Evolutionary conservation across 2,888 invertebrate genomes (phyloP).

Genomic region (Pheosia tremula): DNA sequence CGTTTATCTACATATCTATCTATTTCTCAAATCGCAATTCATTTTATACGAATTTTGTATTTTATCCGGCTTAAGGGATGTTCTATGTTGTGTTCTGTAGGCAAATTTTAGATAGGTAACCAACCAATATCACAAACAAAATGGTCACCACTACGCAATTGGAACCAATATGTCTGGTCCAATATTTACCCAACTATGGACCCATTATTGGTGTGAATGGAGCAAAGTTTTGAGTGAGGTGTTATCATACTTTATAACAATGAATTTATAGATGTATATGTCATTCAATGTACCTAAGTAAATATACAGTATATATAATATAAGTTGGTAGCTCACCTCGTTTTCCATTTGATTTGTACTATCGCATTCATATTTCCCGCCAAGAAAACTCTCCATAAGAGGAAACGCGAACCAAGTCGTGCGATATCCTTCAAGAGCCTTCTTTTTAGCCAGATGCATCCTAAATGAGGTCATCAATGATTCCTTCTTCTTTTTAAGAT

Average conservation of each 20-base stretch:
- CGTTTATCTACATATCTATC: too few relatives aligned
- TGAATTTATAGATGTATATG: neutral
- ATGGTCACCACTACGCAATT: slow-evolving; percentile 38
- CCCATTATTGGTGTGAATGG: neutral
- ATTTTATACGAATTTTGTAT: too few relatives aligned
- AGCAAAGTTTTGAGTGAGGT: too few relatives aligned
- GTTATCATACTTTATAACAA: neutral
- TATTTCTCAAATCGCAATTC: too few relatives aligned
- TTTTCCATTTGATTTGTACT: slow-evolving; percentile 61
- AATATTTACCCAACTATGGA: slow-evolving; percentile 28
- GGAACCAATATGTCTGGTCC: slow-evolving; percentile 40
- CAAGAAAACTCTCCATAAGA: slow-evolving; percentile 74
- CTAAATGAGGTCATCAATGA: slow-evolving; percentile 76
- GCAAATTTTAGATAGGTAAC: slow-evolving; percentile 11
- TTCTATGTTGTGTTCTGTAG: too few relatives aligned
- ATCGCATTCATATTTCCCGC: slow-evolving; percentile 71
- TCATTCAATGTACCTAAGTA: too few relatives aligned
- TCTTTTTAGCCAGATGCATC: slow-evolving; percentile 64
- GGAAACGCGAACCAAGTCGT: slow-evolving; percentile 74
- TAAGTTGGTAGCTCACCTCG: slow-evolving; percentile 49
- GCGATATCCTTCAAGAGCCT: slow-evolving; percentile 53
- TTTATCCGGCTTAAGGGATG: too few relatives aligned
- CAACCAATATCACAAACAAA: slow-evolving; percentile 27
- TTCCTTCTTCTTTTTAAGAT: slow-evolving; percentile 77
- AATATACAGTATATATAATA: too few relatives aligned